phyloP scores from a whole-genome alignment of 2,888 invertebrate genomes.

The Exocentrus adspersus region DNA sequence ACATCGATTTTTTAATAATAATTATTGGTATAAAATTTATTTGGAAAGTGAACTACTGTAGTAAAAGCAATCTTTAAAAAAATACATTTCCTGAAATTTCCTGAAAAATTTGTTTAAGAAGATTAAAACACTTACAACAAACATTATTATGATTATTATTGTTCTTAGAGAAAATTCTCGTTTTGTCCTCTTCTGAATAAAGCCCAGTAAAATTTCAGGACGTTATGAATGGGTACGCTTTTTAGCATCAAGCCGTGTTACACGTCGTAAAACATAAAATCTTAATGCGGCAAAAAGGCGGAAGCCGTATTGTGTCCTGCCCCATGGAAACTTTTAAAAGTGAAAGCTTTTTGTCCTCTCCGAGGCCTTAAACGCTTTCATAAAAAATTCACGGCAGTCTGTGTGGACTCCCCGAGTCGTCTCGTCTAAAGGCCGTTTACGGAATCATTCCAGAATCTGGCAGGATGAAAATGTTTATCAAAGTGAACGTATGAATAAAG shows the following conservation, averaged over 20 bases:
- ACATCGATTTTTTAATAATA: no score
- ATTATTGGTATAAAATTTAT: no score
- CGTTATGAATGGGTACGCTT: neutral
- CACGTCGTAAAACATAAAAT: conserved; percentile 9
- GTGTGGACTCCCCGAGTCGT: neutral
- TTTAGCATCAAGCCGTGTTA: neutral
- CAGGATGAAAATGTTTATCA: neutral
- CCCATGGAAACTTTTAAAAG: conserved; percentile 9
- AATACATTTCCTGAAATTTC: no score
- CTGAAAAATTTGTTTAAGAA: no score
- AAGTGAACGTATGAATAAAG: neutral
- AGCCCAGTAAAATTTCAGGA: neutral
- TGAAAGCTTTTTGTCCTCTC: conserved; percentile 20
- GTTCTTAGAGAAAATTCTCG: no score
- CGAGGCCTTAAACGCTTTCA: conserved; percentile 2
- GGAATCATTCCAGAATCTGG: neutral
- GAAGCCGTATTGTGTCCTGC: conserved; percentile 11
- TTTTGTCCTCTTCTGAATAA: neutral
- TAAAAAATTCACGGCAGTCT: conserved; percentile 17
- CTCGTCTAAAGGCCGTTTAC: neutral
- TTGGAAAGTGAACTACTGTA: no score
- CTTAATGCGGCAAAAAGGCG: conserved; percentile 1
- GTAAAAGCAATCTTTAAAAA: no score
- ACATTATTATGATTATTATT: no score
- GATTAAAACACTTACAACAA: no score